phyloP scores from a whole-genome alignment of 1,140 invertebrate genomes.

The Chionoecetes opilio region DNA sequence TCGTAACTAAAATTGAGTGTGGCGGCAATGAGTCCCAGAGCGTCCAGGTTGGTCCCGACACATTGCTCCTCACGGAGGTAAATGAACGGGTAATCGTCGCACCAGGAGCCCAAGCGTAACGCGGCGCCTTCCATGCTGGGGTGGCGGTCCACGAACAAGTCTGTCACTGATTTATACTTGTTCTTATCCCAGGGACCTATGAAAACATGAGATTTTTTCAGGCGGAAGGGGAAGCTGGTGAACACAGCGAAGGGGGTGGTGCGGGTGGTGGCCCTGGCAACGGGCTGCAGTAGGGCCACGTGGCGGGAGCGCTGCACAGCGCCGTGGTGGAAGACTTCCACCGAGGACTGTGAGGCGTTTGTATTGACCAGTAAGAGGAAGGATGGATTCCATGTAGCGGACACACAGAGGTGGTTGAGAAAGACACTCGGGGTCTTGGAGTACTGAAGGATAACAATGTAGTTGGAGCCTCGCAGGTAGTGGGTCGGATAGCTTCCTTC shows the following conservation, averaged over 20 bases:
- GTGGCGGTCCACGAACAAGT: slow-evolving; percentile 45
- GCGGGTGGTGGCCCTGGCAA: no score
- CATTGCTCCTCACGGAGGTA: slow-evolving; percentile 52
- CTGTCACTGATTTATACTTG: neutral
- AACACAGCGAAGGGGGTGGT: neutral
- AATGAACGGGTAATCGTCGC: slow-evolving; percentile 73
- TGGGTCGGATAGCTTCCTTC: neutral
- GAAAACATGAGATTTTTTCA: neutral
- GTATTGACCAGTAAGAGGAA: neutral
- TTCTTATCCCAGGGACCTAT: slow-evolving; percentile 3
- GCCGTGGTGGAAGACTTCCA: neutral
- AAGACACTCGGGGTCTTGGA: neutral
- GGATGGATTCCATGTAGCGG: slow-evolving; percentile 34
- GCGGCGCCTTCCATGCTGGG: slow-evolving; percentile 45
- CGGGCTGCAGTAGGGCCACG: neutral
- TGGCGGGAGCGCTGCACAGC: slow-evolving; percentile 19
- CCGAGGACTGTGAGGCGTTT: neutral
- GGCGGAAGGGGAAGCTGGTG: slow-evolving; percentile 54
- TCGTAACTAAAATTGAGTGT: slow-evolving; percentile 69
- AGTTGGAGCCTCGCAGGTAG: neutral
- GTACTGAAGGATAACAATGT: neutral
- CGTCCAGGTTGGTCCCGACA: slow-evolving; percentile 65
- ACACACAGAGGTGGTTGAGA: neutral
- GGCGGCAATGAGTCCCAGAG: slow-evolving; percentile 46
- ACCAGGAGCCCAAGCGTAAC: slow-evolving; percentile 54